Evolutionary conservation across 2,888 invertebrate species (phyloP), one percentile per base, ranked within the genome.

Genomic region (Aelia acuminata): DNA sequence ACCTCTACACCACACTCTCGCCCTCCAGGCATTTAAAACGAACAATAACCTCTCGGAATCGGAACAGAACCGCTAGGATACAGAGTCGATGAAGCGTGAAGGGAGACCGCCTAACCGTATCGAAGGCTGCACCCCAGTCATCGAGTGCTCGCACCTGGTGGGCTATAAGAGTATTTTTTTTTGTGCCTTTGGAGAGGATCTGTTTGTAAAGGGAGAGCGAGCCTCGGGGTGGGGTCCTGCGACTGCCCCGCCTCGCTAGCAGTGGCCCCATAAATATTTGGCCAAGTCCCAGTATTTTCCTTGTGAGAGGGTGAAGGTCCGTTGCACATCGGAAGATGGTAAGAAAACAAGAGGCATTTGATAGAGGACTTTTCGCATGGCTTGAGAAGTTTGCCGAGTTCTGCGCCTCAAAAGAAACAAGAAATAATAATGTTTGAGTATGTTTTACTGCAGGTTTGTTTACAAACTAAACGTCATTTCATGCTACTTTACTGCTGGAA

Each of bases 241-340:
- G 31, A 13, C 18, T 35, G 31, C 11, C 7, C 26, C 11, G 10
- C 10, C n/a, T 10, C 53, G 3, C 26, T 22, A 3, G 26, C n/a
- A 3, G 20, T 31, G 63, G 7, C 35, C 63, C 63, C 63, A 70
- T 70, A 70, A 70, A 70, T 70, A 70, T 70, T 70, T 70, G 63
- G 63, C 63, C 63, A 70, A 70, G 63, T 70, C 63, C 63, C 63
- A 70, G 63, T 70, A 70, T 70, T 70, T 70, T 70, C 63, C 31
- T 35, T 70, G 18, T 31, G 8, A n/a, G n/a, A 26, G 57, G 20
- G 80, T 43, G 80, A 80, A 47, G 80, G 80, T 43, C 80, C 43
- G 43, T 80, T 80, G 80, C 80, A 80, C 80, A 80, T 47, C 43
- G 80, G 43, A 39, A n/a, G 43, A 80, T 47, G 80, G n/a, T 80